A percentile compares a stretch with the other conserved stretches of the same genome.
Conservation (phyloP, 2,888 invertebrate species). For the Tenthredo amoena region DNA sequence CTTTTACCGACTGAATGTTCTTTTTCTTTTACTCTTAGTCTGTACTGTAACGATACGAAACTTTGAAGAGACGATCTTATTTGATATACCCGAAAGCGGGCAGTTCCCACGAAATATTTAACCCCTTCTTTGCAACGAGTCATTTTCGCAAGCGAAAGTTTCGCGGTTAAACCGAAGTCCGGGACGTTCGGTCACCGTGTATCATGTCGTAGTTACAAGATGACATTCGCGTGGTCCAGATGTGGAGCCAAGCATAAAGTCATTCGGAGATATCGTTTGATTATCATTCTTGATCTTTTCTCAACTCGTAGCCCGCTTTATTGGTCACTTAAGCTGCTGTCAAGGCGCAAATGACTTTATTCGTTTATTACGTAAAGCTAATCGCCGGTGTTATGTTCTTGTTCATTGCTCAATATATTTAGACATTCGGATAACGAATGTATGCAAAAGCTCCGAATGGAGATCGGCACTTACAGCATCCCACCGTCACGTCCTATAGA, state of each 20-base stretch:
- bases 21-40: constrained; percentile 10
- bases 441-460: background rate
- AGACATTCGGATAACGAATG: background rate
- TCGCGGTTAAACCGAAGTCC: constrained; percentile 25
- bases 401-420: background rate
- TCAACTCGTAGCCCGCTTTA: background rate
- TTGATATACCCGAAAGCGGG: background rate
- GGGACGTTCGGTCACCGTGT: background rate
- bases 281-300: background rate
- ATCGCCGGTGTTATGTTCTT: background rate
- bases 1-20: background rate
- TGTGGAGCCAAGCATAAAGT: constrained; percentile 27
- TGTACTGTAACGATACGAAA: background rate
- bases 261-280: constrained; percentile 33
- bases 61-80: background rate
- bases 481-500: background rate
- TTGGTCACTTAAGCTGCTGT: background rate
- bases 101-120: constrained; percentile 9
- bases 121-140: background rate
- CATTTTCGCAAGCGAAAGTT: constrained; percentile 39
- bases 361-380: background rate
- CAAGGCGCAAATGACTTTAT: background rate
- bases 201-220: background rate
- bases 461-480: background rate
- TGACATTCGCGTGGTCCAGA: constrained; percentile 33